Evolutionary conservation across 2,113 vertebrate genomes (phyloP).

Genomic region (Saccopteryx bilineata): DNA sequence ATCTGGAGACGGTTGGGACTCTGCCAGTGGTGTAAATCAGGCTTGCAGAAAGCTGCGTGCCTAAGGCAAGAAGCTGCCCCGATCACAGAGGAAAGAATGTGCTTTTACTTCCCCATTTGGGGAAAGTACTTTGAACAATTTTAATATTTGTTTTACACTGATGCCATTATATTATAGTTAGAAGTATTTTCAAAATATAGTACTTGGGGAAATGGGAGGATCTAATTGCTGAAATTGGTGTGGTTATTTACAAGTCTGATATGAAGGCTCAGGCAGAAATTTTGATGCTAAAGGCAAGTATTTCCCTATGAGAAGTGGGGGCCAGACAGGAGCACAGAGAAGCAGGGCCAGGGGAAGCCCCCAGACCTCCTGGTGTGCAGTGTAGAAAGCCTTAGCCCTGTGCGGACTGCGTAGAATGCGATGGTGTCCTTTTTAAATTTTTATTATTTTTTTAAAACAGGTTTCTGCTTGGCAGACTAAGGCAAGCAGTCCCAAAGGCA

Average conservation of each 20-base stretch:
- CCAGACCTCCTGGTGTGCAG: not conserved
- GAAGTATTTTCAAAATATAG: constrained; percentile 29
- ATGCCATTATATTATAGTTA: not conserved
- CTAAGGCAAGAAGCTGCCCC: constrained; percentile 57
- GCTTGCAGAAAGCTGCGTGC: constrained; percentile 71
- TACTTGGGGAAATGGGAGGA: not conserved
- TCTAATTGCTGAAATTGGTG: constrained; percentile 44
- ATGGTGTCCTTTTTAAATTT: not conserved
- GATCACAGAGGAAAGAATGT: constrained; percentile 34
- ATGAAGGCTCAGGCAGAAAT: not conserved
- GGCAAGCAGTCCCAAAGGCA: too few species aligned
- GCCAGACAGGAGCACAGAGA: not conserved
- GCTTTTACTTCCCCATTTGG: constrained; percentile 59
- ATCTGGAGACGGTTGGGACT: constrained; percentile 70
- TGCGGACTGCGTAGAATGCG: not conserved
- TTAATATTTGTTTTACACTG: constrained; percentile 47
- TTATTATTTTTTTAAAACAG: constrained; percentile 59
- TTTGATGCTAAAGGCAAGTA: not conserved
- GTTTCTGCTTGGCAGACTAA: constrained; percentile 43
- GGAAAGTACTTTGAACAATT: constrained; percentile 47
- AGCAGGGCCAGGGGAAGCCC: not conserved
- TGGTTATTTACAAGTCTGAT: constrained; percentile 33
- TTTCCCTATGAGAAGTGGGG: not conserved
- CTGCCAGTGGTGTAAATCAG: constrained; percentile 74
- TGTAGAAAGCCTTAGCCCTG: not conserved